Evolutionary conservation across 2,797 vertebrate genomes (phyloP).

Genomic region (Hypotaenidia okinawae): DNA sequence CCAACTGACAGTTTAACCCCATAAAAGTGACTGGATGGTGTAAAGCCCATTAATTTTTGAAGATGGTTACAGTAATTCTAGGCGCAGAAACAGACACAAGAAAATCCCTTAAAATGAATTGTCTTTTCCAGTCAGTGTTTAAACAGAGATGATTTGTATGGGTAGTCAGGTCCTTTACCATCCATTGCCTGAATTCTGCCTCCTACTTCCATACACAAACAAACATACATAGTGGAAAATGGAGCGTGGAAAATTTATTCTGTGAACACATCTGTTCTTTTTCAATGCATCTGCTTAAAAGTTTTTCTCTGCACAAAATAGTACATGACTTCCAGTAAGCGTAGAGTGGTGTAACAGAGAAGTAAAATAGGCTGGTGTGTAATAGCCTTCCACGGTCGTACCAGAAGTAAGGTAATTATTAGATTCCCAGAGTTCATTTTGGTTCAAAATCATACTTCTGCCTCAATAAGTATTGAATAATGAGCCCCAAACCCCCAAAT

Average conservation of each 20-base stretch:
- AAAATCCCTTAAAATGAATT: conserved; percentile 5
- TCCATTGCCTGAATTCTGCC: neutral
- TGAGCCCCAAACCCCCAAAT: conserved; percentile 18
- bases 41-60: neutral
- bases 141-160: conserved; percentile 10
- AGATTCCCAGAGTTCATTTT: conserved; percentile 59
- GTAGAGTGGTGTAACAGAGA: conserved; percentile 23
- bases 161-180: neutral
- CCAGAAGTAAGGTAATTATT: conserved; percentile 61
- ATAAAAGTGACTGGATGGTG: neutral
- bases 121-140: neutral
- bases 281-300: conserved; percentile 24
- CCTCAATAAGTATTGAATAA: conserved; percentile 67
- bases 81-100: neutral
- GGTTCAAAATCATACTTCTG: conserved; percentile 68
- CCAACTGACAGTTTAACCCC: neutral
- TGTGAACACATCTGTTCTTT: conserved; percentile 31
- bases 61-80: neutral
- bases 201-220: conserved; percentile 20
- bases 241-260: conserved; percentile 36
- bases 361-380: neutral
- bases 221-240: neutral
- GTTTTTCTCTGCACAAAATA: neutral
- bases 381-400: conserved; percentile 37
- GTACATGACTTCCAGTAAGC: conserved; percentile 21